Base-by-base conservation (phyloP, 2,888 invertebrate species). In the Pediacus dermestoides region DNA sequence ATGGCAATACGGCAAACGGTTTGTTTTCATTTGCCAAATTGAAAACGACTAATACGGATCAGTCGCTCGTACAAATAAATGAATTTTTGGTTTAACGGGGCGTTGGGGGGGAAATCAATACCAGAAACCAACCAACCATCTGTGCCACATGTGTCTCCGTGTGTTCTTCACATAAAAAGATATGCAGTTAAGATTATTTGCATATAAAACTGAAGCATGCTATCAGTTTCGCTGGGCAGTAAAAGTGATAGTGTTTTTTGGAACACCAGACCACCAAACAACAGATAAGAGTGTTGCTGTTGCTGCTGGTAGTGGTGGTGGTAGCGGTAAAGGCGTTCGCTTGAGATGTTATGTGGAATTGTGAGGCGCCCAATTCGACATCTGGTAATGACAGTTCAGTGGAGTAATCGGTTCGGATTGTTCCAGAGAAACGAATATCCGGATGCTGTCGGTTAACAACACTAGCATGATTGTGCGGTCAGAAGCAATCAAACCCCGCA, bases 381-480 rank as follows among this genome's bases (percentile, higher is more conserved):
- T 62, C 62, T 64, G 64, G 59, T 54, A 60, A 61, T 62, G 64
- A 64, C 63, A 63, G 61, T 58, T 60, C 52, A 53, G 55, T 50
- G 50, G 50, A 61, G 62, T 63, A 63, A 64, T 64, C 61, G 58
- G 55, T 55, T 52, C 51, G 51, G 55, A 58, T 59, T 61, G 62
- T 60, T 58, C 54, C 53, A 23, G 37, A 51, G 52, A 54, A 51
- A 57, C 58, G 59, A 57, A 61, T 60, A 59, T 61, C 56, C 60
- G 57, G 57, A 57, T 55, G 53, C 38, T 48, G 46, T 46, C 49
- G 57, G 59, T 58, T 57, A 58, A 53, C 60, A 56, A 58, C 61
- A 56, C 55, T 48, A 50, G 61, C 59, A 58, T 60, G 61, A 65
- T 63, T 64, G 63, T 60, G 64, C 57, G 65, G 62, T 63, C 65